Percentiles rank a stretch among this genome's conserved stretches.
phyloP scores from a whole-genome alignment of 2,113 vertebrate species.

The Rhipidura dahli region DNA sequence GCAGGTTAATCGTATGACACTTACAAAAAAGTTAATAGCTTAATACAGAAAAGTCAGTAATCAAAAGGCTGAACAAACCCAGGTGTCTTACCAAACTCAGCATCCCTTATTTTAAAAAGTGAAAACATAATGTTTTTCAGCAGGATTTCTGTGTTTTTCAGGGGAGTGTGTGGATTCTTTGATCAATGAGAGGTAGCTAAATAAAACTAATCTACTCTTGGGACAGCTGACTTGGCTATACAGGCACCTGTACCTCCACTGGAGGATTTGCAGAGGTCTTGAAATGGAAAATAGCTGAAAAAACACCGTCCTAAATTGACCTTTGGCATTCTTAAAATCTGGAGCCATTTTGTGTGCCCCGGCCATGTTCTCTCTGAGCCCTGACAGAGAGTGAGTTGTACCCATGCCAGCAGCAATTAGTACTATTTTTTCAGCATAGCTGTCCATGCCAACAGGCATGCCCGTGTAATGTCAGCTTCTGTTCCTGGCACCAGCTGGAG shows the following conservation, averaged over 20 bases:
- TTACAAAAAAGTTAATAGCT: not conserved
- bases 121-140: not conserved
- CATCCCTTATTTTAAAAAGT: not conserved
- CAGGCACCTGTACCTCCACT: not conserved
- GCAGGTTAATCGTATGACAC: not conserved
- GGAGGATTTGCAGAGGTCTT: not conserved
- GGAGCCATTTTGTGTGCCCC: not conserved
- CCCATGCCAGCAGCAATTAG: not conserved
- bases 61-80: not conserved
- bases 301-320: not conserved
- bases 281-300: conserved; percentile 2
- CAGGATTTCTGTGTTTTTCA: not conserved
- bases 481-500: conserved; percentile 32
- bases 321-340: conserved; percentile 44
- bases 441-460: conserved; percentile 12
- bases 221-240: not conserved
- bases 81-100: not conserved
- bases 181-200: not conserved
- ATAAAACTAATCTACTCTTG: not conserved
- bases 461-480: conserved; percentile 36
- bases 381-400: not conserved
- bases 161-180: not conserved
- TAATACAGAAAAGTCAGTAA: not conserved
- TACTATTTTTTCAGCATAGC: not conserved
- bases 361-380: not conserved